Base-by-base conservation (phyloP, 2,888 invertebrate genomes). In the Hypselothyrea guttata region DNA sequence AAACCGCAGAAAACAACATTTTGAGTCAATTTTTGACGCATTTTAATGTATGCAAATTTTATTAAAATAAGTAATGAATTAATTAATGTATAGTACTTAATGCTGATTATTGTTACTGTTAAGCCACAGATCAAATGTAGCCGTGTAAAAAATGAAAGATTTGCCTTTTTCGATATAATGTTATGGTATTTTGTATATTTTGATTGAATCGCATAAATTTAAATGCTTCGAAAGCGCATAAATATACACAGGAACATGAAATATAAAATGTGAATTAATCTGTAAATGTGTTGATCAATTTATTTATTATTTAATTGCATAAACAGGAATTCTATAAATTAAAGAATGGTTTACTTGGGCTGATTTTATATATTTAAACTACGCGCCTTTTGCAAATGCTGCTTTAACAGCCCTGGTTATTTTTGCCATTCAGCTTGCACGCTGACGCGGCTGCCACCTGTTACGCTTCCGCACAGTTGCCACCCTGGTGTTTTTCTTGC, bases 1-100 rank as follows among this genome's bases (percentile, higher is more conserved):
- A 2, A 22, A 5, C 22, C 5, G 22, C 22, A 22, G 5, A 22
- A 22, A 61, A 56, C 35, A 66, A 70, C 62, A 84, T 76, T 72
- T 81, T 79, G 71, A 78, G 89, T 88, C 87, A 87, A 87, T 88
- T 87, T 88, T 86, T 87, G 86, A 87, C 88, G 87, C 88, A 89
- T 88, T 87, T 87, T 88, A 72, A 69, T 69, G 34, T 75, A 84
- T 71, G 58, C 60, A 68, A 75, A 63, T 71, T 73, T 56, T 70
- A 73, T 54, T 57, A 37, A 37, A 44, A 53, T 84, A 83, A 75
- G 85, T 61, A 53, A 59, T 53, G 42, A 51, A 58, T 71, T 48
- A 61, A 51, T 38, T 38, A 16, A 18, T 57, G 70, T 31, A 38
- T 62, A 69, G 60, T 79, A 85, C 60, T 64, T 62, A 68, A 53